Conservation (phyloP, 2,113 vertebrate genomes). For the Hyaena hyaena region DNA sequence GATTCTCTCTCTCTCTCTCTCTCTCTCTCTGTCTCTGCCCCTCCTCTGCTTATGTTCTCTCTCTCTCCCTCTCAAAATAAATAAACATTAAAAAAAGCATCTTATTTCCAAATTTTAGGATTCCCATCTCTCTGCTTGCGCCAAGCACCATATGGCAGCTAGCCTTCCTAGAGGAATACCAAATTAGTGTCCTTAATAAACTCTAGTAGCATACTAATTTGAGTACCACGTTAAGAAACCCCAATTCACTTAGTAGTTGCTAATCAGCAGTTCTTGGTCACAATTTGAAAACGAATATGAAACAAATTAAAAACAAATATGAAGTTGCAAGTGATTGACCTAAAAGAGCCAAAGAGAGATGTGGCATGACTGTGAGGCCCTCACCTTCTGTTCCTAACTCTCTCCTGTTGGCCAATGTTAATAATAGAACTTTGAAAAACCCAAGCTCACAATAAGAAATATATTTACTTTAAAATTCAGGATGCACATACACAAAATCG, state of each 20-base stretch:
- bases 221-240: neutral
- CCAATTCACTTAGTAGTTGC: constrained; percentile 23
- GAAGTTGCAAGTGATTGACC: neutral
- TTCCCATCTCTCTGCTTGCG: neutral
- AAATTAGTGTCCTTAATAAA: constrained; percentile 44
- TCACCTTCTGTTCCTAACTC: neutral
- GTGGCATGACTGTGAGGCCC: neutral
- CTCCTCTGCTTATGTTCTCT: too few relatives aligned
- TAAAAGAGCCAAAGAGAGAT: neutral
- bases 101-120: neutral
- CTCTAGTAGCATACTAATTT: neutral
- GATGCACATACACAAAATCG: neutral
- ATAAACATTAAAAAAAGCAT: neutral
- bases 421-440: neutral
- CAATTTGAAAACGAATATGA: constrained; percentile 13
- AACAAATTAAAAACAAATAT: neutral
- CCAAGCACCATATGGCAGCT: neutral
- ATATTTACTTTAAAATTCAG: neutral
- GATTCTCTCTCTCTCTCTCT: too few relatives aligned
- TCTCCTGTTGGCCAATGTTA: neutral
- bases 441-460: neutral
- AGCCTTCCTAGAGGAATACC: neutral
- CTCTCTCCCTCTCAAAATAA: too few relatives aligned
- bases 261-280: neutral
- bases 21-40: too few relatives aligned